Evolutionary conservation across 2,888 invertebrate species (phyloP).

Genomic region (Cephus runcator): DNA sequence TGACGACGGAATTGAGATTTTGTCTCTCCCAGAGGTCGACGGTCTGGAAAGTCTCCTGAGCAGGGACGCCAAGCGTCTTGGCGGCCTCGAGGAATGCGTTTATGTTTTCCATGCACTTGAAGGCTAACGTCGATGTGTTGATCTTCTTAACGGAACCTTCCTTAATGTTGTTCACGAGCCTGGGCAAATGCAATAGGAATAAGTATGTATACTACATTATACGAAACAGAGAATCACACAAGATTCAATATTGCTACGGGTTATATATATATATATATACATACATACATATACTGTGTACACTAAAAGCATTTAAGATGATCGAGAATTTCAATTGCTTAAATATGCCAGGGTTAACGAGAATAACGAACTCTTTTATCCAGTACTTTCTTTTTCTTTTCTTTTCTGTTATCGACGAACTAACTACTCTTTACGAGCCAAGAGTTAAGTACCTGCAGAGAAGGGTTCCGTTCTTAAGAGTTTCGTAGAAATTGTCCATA

Average conservation of each 20-base stretch:
- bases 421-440: background rate
- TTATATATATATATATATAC: no score
- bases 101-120: constrained; percentile 99
- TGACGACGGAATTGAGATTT: constrained; percentile 95
- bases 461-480: constrained; percentile 88
- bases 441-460: constrained; percentile 81
- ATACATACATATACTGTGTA: no score
- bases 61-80: constrained; percentile 87
- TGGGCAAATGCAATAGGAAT: constrained; percentile 63
- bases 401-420: background rate
- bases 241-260: no score
- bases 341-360: no score
- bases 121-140: constrained; percentile 88
- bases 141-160: constrained; percentile 91
- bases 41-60: constrained; percentile 96
- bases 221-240: no score
- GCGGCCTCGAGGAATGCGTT: constrained; percentile 91
- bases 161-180: constrained; percentile 87
- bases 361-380: no score
- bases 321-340: no score
- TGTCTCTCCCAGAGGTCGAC: constrained; percentile 97
- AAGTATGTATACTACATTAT: background rate
- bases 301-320: no score
- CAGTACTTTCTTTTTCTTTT: background rate
- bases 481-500: constrained; percentile 93